Evolutionary conservation across 1,140 invertebrate genomes (phyloP), one percentile per base, ranked within the genome.

Genomic region (Musca vetustissima): DNA sequence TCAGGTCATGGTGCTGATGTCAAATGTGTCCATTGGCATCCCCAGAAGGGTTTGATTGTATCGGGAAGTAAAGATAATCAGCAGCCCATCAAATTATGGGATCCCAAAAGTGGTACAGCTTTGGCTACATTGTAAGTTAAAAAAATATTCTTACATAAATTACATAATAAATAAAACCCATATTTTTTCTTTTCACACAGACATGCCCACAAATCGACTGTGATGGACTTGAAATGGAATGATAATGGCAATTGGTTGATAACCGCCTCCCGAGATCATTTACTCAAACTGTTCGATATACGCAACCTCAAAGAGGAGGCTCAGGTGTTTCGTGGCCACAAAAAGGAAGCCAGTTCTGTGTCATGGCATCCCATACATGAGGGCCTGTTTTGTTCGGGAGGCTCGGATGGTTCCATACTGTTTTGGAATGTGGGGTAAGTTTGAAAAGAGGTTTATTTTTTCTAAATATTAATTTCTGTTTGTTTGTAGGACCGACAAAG

Each of bases 11-110:
- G 98, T 73, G 95, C 98, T 19, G 98, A 99, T 88, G 98, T 99
- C 0, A 98, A 98, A 84, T 98, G 97, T 84, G 95, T 99, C 6
- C 96, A 99, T 83, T 99, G 98, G 98, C 98, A 99, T 88, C 98
- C 98, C 6, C 93, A 95, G 72, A 99, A 99, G 84, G 91, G 93
- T 72, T 87, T 99, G 64, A 90, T 99, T 74, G 94, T 98, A 21
- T 99, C 97, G 15, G 98, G 98, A 0, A 98, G 96, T 83, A 98
- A 99, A 86, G 98, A 99, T 83, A 98, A 97, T 83, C 98, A 99
- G 80, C 98, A 99, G 79, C 98, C 98, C 11, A 94, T 99, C 14
- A 99, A 99, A 84, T 85, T 99, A 15, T 99, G 98, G 98, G 98
- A 99, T 87, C 96, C 98, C 9, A 97, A 97, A 83, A 93, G 91